Percentiles rank a stretch among this genome's conserved stretches.
phyloP scores from a whole-genome alignment of 2,113 vertebrate genomes.

The Stictonetta naevosa region DNA sequence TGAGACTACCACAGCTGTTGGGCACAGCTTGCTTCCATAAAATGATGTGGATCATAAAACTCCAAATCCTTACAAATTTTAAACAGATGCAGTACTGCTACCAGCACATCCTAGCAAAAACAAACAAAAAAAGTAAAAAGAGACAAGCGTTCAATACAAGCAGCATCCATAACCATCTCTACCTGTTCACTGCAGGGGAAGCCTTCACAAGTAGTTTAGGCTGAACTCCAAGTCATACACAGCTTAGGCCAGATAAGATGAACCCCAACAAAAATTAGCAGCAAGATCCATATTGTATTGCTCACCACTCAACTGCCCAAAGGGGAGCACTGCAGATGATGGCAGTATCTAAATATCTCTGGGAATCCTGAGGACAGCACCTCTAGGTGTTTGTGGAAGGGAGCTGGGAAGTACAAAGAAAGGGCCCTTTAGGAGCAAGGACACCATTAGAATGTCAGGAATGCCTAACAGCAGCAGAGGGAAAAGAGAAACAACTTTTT shows the following conservation, averaged over 20 bases:
- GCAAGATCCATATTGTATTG: accelerated
- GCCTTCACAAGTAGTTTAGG: neutral
- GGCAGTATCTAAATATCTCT: neutral
- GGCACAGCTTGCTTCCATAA: neutral
- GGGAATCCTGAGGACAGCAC: neutral
- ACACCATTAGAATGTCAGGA: neutral
- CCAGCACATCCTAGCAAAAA: too few relatives aligned
- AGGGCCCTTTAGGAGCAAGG: neutral
- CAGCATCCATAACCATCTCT: neutral
- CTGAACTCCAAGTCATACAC: neutral
- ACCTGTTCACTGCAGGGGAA: accelerated
- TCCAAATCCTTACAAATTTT: neutral
- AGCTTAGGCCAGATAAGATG: neutral
- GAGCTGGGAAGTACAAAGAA: neutral
- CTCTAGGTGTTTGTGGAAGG: neutral
- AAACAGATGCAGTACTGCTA: neutral
- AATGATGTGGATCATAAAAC: neutral
- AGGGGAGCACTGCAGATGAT: neutral
- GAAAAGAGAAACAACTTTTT: neutral
- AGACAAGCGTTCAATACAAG: accelerated
- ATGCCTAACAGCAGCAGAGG: neutral
- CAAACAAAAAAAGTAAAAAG: neutral
- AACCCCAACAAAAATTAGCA: neutral
- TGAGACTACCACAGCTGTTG: accelerated
- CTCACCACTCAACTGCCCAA: neutral